These are phyloP conservation scores for Netelia virgata DNA, from an alignment of 2,888 invertebrate genomes.

Conservation along the genomic window DNA sequence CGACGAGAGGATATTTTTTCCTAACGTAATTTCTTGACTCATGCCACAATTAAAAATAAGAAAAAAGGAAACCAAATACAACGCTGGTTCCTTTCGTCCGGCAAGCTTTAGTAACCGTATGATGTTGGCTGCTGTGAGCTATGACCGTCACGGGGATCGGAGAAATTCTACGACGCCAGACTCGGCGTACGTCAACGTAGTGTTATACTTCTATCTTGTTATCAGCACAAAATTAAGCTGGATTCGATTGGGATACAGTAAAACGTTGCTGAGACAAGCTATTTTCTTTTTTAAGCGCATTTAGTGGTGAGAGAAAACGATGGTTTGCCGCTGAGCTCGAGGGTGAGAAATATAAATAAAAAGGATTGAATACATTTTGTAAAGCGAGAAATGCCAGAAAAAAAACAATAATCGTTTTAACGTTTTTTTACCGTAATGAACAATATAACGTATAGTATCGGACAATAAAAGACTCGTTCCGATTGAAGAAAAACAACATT, in stretches of 20 bases:
- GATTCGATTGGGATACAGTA: not conserved
- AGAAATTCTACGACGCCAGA: not conserved
- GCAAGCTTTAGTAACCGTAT: slow-evolving; percentile 80
- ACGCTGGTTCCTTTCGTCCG: slow-evolving; percentile 78
- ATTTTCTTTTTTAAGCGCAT: not conserved
- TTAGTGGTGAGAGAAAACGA: not conserved
- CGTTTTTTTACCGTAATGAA: slow-evolving; percentile 10
- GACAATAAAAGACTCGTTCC: slow-evolving; percentile 38
- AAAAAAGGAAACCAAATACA: slow-evolving; percentile 70
- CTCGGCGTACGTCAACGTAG: not conserved
- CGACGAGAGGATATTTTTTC: slow-evolving; percentile 38
- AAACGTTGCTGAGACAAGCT: not conserved
- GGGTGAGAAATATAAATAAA: slow-evolving; percentile 4
- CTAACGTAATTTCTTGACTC: slow-evolving; percentile 75
- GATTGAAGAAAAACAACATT: slow-evolving; percentile 19
- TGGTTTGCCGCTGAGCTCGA: not conserved
- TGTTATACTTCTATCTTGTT: not conserved
- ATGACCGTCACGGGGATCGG: not conserved
- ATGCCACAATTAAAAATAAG: slow-evolving; percentile 83
- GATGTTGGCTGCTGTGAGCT: slow-evolving; percentile 64
- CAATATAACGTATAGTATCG: slow-evolving; percentile 31
- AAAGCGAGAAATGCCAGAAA: slow-evolving; percentile 34
- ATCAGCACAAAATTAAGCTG: no score
- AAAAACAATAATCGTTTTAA: slow-evolving; percentile 38
- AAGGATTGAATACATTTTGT: slow-evolving; percentile 42